Conservation (phyloP, 2,888 invertebrate genomes). For the Lamproptera curius region DNA sequence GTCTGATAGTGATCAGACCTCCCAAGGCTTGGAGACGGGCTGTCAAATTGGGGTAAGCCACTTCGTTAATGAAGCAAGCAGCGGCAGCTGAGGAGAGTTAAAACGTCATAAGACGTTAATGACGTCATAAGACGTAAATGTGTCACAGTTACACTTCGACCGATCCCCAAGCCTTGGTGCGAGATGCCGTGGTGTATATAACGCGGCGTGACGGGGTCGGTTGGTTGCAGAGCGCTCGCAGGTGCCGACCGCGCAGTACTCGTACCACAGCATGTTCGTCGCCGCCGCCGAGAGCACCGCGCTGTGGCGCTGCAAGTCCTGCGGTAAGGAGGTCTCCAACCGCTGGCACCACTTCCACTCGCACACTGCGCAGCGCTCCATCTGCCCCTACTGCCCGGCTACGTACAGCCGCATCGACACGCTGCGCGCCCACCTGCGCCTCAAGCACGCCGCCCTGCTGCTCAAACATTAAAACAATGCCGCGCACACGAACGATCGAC, state of each 20-base stretch:
- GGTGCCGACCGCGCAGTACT: slow-evolving; percentile 68
- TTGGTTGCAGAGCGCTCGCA: slow-evolving; percentile 55
- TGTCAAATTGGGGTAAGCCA: too few species aligned
- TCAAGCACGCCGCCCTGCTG: slow-evolving; percentile 81
- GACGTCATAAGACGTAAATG: too few species aligned
- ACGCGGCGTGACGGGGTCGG: slow-evolving; percentile 26
- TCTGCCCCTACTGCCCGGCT: slow-evolving; percentile 91
- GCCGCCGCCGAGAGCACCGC: slow-evolving; percentile 84
- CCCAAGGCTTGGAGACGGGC: slow-evolving; percentile 16
- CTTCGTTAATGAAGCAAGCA: too few species aligned
- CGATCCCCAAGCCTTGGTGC: slow-evolving; percentile 18
- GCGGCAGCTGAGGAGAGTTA: not conserved
- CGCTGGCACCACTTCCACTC: slow-evolving; percentile 93
- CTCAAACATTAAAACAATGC: slow-evolving; percentile 58
- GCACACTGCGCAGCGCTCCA: slow-evolving; percentile 87
- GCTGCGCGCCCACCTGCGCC: slow-evolving; percentile 87
- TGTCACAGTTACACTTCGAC: too few species aligned
- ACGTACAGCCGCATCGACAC: slow-evolving; percentile 94
- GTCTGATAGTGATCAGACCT: not conserved
- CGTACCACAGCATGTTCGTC: slow-evolving; percentile 91
- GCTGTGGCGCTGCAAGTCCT: slow-evolving; percentile 89
- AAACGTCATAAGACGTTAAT: too few species aligned
- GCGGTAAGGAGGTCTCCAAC: slow-evolving; percentile 92
- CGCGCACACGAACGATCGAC: slow-evolving; percentile 21
- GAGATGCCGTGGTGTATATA: slow-evolving; percentile 5